Percentiles rank a stretch among this genome's conserved stretches.
phyloP scores from a whole-genome alignment of 2,888 invertebrate species.

The Cenopis cana region DNA sequence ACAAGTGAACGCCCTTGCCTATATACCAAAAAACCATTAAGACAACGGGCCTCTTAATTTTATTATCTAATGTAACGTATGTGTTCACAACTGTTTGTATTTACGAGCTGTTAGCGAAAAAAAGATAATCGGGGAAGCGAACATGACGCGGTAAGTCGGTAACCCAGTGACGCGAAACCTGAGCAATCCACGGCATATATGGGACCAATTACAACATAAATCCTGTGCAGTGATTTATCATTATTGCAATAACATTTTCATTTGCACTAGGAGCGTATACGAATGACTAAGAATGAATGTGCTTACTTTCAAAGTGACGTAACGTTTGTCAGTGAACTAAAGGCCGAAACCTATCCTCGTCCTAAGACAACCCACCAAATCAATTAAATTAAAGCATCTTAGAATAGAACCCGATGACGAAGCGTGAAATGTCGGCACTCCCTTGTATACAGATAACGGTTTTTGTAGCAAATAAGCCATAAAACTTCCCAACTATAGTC shows the following conservation, averaged over 20 bases:
- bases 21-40: conserved; percentile 39
- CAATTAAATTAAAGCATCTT: conserved; percentile 40
- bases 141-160: too few species aligned
- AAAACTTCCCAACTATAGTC: conserved; percentile 4
- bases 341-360: conserved; percentile 24
- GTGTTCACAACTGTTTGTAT: too few species aligned
- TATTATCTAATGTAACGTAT: conserved; percentile 6
- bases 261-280: not conserved
- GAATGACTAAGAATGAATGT: not conserved
- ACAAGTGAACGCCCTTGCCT: conserved; percentile 48
- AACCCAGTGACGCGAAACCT: too few species aligned
- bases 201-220: too few species aligned
- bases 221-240: not conserved
- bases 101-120: too few species aligned
- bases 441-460: conserved; percentile 36
- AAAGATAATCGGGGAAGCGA: too few species aligned
- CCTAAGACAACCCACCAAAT: conserved; percentile 40
- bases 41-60: conserved; percentile 22
- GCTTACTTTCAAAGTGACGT: conserved; percentile 17
- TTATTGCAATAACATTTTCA: not conserved
- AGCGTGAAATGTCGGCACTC: conserved; percentile 42
- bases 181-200: too few species aligned
- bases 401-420: conserved; percentile 39
- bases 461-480: conserved; percentile 30
- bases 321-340: conserved; percentile 20